Conservation (phyloP, 2,797 vertebrate species). For the Scleropages formosus region DNA sequence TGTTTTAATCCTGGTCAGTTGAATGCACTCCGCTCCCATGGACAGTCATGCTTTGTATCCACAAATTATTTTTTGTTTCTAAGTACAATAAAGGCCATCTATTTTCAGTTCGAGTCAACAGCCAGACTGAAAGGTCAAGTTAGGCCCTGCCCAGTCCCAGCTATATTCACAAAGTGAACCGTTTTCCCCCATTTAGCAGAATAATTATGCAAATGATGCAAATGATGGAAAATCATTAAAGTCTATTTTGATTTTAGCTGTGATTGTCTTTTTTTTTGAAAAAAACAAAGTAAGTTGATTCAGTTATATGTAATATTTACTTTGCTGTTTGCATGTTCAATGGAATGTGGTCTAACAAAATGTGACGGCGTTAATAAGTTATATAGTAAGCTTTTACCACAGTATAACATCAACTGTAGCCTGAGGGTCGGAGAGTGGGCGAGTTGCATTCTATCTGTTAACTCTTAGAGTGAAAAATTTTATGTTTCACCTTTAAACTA, state of each 20-base stretch:
- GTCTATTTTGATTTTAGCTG: slow-evolving; percentile 1
- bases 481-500: no score
- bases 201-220: background rate
- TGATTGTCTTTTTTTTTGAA: slow-evolving; percentile 7
- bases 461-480: background rate
- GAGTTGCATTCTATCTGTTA: background rate
- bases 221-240: background rate
- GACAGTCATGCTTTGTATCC: background rate
- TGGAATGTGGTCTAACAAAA: background rate
- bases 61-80: slow-evolving; percentile 15
- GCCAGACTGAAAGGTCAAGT: background rate
- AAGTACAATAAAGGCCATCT: background rate
- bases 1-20: no score
- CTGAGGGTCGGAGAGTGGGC: background rate
- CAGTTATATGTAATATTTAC: background rate
- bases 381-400: slow-evolving; percentile 17
- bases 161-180: background rate
- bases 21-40: no score
- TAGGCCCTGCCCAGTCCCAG: background rate
- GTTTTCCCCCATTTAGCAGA: background rate
- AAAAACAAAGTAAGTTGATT: slow-evolving; percentile 5
- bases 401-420: background rate
- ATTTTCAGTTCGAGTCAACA: background rate
- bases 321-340: slow-evolving; percentile 11
- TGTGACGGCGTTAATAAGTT: slow-evolving; percentile 23